These are phyloP conservation scores for Cyclophora albipunctata DNA, from an alignment of 2,888 invertebrate genomes.

Conservation along the genomic window DNA sequence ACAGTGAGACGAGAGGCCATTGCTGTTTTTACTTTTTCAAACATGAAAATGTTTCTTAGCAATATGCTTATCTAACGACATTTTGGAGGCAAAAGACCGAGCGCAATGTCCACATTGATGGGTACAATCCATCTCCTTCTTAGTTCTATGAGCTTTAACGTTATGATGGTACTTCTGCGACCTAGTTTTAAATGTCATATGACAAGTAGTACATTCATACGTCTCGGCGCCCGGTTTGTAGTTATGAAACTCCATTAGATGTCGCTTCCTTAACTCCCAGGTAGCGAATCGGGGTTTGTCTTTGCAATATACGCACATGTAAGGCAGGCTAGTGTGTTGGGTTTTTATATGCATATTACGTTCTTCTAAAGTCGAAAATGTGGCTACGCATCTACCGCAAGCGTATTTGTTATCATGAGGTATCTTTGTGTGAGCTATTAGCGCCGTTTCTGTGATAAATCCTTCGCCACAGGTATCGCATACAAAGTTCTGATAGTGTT, in stretches of 20 bases:
- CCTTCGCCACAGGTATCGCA: slow-evolving; percentile 68
- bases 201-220: slow-evolving; percentile 66
- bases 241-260: slow-evolving; percentile 64
- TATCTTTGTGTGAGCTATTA: slow-evolving; percentile 55
- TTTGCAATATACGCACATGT: slow-evolving; percentile 63
- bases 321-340: slow-evolving; percentile 56
- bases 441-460: slow-evolving; percentile 59
- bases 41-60: slow-evolving; percentile 70
- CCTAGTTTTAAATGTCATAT: slow-evolving; percentile 63
- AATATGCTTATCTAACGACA: slow-evolving; percentile 72
- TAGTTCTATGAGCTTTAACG: slow-evolving; percentile 59
- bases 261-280: slow-evolving; percentile 60
- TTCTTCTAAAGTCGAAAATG: slow-evolving; percentile 58
- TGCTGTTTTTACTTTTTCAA: slow-evolving; percentile 10
- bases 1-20: no score
- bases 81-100: slow-evolving; percentile 66
- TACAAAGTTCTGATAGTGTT: slow-evolving; percentile 64
- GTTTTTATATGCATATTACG: slow-evolving; percentile 58
- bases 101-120: slow-evolving; percentile 69
- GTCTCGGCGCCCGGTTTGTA: slow-evolving; percentile 61
- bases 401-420: slow-evolving; percentile 63
- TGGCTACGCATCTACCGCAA: slow-evolving; percentile 61
- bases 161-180: slow-evolving; percentile 68
- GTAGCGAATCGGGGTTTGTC: slow-evolving; percentile 64
- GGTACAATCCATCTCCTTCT: slow-evolving; percentile 61